Evolutionary conservation across 1,140 invertebrate genomes (phyloP).

Genomic region (Thrips palmi): DNA sequence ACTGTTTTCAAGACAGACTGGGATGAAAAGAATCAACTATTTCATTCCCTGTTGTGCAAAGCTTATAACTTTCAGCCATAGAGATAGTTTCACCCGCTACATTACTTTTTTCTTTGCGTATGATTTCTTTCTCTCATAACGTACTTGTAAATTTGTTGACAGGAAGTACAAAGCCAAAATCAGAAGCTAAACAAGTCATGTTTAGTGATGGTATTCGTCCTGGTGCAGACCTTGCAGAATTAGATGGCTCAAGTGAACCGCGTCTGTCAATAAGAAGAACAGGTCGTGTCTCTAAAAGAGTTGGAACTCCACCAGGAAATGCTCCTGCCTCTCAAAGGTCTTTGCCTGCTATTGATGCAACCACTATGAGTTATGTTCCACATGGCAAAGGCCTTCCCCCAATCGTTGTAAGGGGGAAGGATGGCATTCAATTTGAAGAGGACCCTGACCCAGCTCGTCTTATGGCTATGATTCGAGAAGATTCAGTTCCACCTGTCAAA

Average conservation of each 20-base stretch:
- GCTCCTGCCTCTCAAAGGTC: conserved; percentile 12
- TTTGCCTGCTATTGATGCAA: conserved; percentile 27
- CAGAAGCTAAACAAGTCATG: conserved; percentile 61
- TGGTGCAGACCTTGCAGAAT: conserved; percentile 70
- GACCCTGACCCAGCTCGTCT: too few relatives aligned
- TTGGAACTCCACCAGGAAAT: conserved; percentile 21
- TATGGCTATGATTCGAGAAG: too few relatives aligned
- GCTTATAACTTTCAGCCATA: too few relatives aligned
- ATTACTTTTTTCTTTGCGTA: too few relatives aligned
- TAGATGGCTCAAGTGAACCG: conserved; percentile 33
- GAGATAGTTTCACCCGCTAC: too few relatives aligned
- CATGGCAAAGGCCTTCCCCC: too few relatives aligned
- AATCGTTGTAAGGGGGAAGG: too few relatives aligned
- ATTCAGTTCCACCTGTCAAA: conserved; percentile 39
- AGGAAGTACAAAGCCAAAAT: conserved; percentile 25
- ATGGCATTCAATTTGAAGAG: too few relatives aligned
- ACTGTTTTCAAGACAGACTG: not conserved
- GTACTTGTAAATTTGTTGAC: conserved; percentile 7
- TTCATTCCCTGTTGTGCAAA: too few relatives aligned
- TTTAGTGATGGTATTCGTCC: conserved; percentile 84
- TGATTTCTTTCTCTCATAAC: conserved; percentile 5
- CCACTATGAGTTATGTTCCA: too few relatives aligned
- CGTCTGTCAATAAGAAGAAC: conserved; percentile 20
- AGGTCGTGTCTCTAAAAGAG: conserved; percentile 19
- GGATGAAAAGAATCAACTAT: too few relatives aligned